Evolutionary conservation across 2,888 invertebrate genomes (phyloP).

Genomic region (Trichacis sp.): DNA sequence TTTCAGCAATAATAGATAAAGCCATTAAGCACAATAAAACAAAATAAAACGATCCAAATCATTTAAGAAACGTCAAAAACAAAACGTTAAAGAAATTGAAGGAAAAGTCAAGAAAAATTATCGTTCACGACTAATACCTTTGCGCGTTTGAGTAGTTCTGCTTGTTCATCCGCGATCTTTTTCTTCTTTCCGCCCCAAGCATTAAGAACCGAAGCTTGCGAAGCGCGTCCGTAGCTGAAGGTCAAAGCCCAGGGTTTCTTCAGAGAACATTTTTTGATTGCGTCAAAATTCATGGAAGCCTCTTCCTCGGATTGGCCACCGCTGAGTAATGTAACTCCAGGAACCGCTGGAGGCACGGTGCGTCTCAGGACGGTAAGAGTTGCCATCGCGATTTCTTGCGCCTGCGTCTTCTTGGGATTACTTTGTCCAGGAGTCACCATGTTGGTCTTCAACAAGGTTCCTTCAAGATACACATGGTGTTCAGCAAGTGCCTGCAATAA

Average conservation of each 20-base stretch:
- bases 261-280: constrained; percentile 88
- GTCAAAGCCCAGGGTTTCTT: constrained; percentile 97
- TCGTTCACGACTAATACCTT: constrained; percentile 78
- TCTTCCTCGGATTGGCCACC: constrained; percentile 99
- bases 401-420: constrained; percentile 81
- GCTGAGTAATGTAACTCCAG: constrained; percentile 96
- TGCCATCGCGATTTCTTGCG: constrained; percentile 90
- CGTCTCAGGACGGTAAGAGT: constrained; percentile 93
- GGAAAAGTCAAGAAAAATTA: constrained; percentile 3
- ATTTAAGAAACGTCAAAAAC: too few relatives aligned
- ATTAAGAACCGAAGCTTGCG: constrained; percentile 94
- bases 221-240: constrained; percentile 98
- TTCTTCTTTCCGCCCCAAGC: constrained; percentile 96
- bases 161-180: constrained; percentile 86
- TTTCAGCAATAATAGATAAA: too few relatives aligned
- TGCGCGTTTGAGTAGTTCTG: constrained; percentile 91
- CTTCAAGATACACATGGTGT: constrained; percentile 97
- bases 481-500: constrained; percentile 84
- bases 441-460: constrained; percentile 97
- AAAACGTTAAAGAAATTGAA: too few relatives aligned
- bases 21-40: too few relatives aligned
- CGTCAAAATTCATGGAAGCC: constrained; percentile 94
- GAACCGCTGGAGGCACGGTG: constrained; percentile 95
- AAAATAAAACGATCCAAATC: too few relatives aligned
- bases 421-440: constrained; percentile 96